phyloP scores from a whole-genome alignment of 2,888 invertebrate species.

The Nomada goodeniana region DNA sequence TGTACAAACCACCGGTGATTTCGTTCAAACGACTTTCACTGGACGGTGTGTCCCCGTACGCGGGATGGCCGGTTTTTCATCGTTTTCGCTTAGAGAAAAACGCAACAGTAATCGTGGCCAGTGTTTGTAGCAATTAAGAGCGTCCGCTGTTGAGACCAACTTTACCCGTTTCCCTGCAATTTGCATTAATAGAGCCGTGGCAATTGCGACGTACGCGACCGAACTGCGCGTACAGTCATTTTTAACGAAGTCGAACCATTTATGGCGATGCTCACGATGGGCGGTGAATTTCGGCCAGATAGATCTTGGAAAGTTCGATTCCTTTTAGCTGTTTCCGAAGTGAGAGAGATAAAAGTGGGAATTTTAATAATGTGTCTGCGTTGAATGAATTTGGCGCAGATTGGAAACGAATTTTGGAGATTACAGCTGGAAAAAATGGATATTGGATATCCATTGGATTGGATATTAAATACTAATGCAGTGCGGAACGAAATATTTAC shows the following conservation, averaged over 20 bases:
- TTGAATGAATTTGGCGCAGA: no score
- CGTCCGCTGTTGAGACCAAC: slow-evolving; percentile 30
- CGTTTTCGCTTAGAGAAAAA: slow-evolving; percentile 49
- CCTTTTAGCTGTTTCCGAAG: no score
- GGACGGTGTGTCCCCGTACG: slow-evolving; percentile 37
- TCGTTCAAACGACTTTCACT: slow-evolving; percentile 77
- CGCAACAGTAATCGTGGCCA: slow-evolving; percentile 31
- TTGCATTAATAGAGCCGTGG: slow-evolving; percentile 19
- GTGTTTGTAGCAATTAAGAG: slow-evolving; percentile 30
- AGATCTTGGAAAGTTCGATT: no score
- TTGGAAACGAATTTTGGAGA: no score
- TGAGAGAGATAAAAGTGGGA: no score
- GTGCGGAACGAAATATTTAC: no score
- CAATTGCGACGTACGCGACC: neutral
- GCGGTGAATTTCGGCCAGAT: neutral
- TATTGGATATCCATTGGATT: no score
- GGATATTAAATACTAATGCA: no score
- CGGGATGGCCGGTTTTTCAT: slow-evolving; percentile 24
- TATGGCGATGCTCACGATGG: neutral
- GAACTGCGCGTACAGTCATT: neutral
- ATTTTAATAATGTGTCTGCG: no score
- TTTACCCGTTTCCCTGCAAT: slow-evolving; percentile 23
- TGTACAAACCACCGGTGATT: slow-evolving; percentile 62
- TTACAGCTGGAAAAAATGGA: no score
- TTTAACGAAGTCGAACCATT: neutral